Evolutionary conservation across 2,113 vertebrate genomes (phyloP), one percentile per base, ranked within the genome.

Genomic region (Phrynocephalus versicolor): DNA sequence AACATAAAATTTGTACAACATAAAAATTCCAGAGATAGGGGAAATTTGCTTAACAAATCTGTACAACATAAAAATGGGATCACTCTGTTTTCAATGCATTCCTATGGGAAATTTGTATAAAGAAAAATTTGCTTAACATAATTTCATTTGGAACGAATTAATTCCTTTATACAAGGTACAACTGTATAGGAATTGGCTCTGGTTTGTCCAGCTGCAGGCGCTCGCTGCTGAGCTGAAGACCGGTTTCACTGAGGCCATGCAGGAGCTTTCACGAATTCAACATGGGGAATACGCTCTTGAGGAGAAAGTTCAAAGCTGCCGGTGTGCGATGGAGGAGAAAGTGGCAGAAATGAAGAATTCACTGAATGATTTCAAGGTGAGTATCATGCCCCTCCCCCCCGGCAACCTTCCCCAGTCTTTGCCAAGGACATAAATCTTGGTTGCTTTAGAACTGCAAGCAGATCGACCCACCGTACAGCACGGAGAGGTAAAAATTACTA

Each of bases 321-420:
- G 96, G 84, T 98, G 96, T 64, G 97, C 99, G 45, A 97, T 98
- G 93, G 97, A 98, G 67, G 97, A 99, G 89, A 98, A 98, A 93
- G 98, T 99, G 89, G 97, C 98, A 6, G 96, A 98, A 89, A 97
- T 99, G 94, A 98, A 98, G 94, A 99, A 99, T 88, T 98, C 97
- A 2, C 95, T 99, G 62, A 98, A 98, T 95, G 98, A 97, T 0
- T 97, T 99, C 88, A 98, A 99, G 98, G 98, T 98, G 91, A 82
- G 85, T 84, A 21, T 81, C 76, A 9, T 82, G 21, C 13, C 25
- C n/a, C n/a, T n/a, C n/a, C n/a, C n/a, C n/a, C n/a, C 13, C 39
- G 9, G n/a, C 39, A 55, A 41, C 23, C 57, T 25, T 13, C 23
- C 55, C 55, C 6, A 1, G 51, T 27, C 30, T 51, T n/a, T 30